phyloP scores from a whole-genome alignment of 2,797 vertebrate genomes.

The Hyperoplus immaculatus region DNA sequence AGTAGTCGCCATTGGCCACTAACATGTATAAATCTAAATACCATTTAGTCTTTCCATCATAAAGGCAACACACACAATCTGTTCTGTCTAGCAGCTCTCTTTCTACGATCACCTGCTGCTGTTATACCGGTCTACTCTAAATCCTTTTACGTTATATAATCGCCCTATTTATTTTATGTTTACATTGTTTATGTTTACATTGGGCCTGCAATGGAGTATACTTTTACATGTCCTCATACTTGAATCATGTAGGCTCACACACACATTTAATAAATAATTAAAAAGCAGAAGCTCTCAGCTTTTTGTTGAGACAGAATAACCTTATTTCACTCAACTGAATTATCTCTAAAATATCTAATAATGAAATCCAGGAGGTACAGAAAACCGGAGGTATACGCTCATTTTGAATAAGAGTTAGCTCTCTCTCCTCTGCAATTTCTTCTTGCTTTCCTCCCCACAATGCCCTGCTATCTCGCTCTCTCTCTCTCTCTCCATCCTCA shows the following conservation, averaged over 20 bases:
- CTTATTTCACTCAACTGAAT: slow-evolving; percentile 76
- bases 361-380: slow-evolving; percentile 73
- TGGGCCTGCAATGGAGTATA: slow-evolving; percentile 51
- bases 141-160: slow-evolving; percentile 64
- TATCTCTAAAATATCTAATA: slow-evolving; percentile 80
- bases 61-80: slow-evolving; percentile 36
- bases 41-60: slow-evolving; percentile 35
- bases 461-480: slow-evolving; percentile 22
- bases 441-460: slow-evolving; percentile 56
- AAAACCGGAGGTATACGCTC: slow-evolving; percentile 73
- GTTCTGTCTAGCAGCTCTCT: slow-evolving; percentile 18
- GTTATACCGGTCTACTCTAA: slow-evolving; percentile 28
- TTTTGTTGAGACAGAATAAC: slow-evolving; percentile 69
- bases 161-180: slow-evolving; percentile 67
- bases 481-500: slow-evolving; percentile 37
- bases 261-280: slow-evolving; percentile 31
- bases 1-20: not conserved
- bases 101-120: slow-evolving; percentile 44
- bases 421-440: slow-evolving; percentile 73
- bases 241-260: slow-evolving; percentile 50
- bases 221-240: slow-evolving; percentile 56
- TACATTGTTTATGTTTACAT: slow-evolving; percentile 66
- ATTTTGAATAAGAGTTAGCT: slow-evolving; percentile 78
- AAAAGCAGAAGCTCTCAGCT: slow-evolving; percentile 61
- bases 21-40: slow-evolving; percentile 34